Conservation (phyloP, 2,888 invertebrate genomes). For the Tanypteryx hageni region DNA sequence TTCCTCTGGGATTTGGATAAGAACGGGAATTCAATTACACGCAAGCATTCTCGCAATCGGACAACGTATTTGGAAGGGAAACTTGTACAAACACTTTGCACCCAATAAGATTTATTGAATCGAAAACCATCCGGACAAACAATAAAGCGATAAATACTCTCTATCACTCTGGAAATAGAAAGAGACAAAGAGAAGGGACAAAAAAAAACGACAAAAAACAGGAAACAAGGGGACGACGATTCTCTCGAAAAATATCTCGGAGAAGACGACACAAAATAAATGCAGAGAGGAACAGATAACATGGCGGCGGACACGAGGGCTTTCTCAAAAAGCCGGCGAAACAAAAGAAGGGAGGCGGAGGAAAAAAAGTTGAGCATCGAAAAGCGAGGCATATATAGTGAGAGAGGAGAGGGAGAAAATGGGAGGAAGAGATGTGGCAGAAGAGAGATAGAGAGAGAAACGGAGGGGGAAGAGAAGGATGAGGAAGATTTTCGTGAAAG, state of each 20-base stretch:
- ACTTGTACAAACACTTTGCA: conserved; percentile 20
- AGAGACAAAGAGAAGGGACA: neutral
- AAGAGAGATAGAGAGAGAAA: neutral
- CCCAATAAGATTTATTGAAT: neutral
- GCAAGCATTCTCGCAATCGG: neutral
- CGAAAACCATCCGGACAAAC: neutral
- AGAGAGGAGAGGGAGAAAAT: neutral
- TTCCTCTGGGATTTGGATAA: neutral
- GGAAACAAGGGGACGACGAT: neutral
- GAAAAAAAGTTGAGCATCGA: conserved; percentile 29
- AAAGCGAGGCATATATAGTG: neutral
- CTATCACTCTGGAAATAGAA: neutral
- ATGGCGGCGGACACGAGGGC: conserved; percentile 36
- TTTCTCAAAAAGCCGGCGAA: conserved; percentile 51
- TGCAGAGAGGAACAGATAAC: conserved; percentile 45
- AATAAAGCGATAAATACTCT: conserved; percentile 22
- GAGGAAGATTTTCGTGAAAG: conserved; percentile 35
- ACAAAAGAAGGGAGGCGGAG: conserved; percentile 22
- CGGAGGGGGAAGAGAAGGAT: neutral
- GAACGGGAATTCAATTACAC: neutral
- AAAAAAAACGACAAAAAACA: neutral
- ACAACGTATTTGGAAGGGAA: neutral
- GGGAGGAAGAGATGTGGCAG: neutral
- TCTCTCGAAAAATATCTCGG: neutral
- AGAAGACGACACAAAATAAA: conserved; percentile 39